Evolutionary conservation across 2,797 vertebrate species (phyloP), one percentile per base, ranked within the genome.

Genomic region (Microhierax caerulescens): DNA sequence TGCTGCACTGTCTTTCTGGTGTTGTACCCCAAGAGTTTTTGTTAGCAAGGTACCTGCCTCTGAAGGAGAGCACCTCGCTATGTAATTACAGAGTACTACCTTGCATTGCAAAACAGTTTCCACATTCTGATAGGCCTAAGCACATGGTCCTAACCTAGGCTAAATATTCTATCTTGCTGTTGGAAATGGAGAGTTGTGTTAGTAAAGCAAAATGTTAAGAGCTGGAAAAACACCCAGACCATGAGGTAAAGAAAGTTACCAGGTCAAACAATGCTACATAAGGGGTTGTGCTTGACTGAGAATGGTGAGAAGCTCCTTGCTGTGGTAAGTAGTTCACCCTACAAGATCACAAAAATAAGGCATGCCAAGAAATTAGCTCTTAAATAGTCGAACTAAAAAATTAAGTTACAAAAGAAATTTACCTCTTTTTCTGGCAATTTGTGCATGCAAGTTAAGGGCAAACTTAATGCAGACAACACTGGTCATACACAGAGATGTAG

Each of bases 21-120:
- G 72, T 77, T 50, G 88, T 57, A 78, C 76, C 68, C 48, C 1
- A 10, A 15, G 48, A 60, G 7, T 80, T 88, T 90, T 67, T 68
- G 22, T 88, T 80, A 77, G 65, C 32, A 11, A 63, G 77, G 13
- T 86, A 57, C 64, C 64, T 93, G 84, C 54, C 67, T 82, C 2
- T 73, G 60, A 64, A 22, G 47, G 54, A 67, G 83, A 65, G 15
- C 61, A 39, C 50, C 59, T 90, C 17, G 1, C 63, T 68, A 7
- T 34, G 64, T 30, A 23, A 48, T 76, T 45, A 25, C 7, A 17
- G 51, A 80, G 32, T 59, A 51, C n/a, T 50, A 24, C 82, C 51
- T 88, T 90, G 75, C 76, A 20, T 90, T 88, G 37, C 87, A 80
- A 50, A 90, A 53, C 72, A 48, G 3, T 82, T 95, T 91, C 43